These are phyloP conservation scores for Hylaeus anthracinus DNA, from an alignment of 1,140 invertebrate species.

Conservation along the genomic window DNA sequence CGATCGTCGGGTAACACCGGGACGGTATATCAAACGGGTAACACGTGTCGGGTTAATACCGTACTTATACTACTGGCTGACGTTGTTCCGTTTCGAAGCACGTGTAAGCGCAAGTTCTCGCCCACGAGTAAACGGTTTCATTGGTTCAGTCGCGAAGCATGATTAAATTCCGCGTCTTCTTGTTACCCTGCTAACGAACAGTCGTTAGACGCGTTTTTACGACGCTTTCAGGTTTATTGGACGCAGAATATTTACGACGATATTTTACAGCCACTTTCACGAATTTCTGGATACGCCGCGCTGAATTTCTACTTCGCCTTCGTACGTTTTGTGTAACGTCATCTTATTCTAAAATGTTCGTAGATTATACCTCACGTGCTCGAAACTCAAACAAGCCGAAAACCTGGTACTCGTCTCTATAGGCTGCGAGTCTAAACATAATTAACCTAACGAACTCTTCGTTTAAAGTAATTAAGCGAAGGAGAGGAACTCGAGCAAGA, in stretches of 20 bases:
- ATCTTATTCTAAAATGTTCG: no score
- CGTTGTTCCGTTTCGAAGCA: background rate
- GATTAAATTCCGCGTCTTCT: background rate
- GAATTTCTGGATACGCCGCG: background rate
- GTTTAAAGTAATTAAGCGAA: no score
- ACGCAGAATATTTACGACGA: background rate
- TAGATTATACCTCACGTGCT: background rate
- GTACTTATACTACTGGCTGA: conserved; percentile 13
- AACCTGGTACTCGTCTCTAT: no score
- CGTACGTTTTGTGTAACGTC: no score
- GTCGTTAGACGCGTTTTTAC: background rate
- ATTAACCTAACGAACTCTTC: no score
- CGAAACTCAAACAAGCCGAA: no score
- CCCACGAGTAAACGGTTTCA: conserved; percentile 21
- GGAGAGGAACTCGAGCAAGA: no score
- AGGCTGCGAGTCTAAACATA: no score
- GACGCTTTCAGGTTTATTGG: background rate
- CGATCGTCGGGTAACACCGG: background rate
- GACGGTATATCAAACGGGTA: background rate
- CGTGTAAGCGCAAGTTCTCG: background rate
- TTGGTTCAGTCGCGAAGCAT: background rate
- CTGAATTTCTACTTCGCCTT: background rate
- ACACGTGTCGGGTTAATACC: conserved; percentile 35
- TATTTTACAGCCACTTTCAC: background rate
- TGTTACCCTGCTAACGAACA: background rate